Evolutionary conservation across 1,140 invertebrate species (phyloP), one percentile per base, ranked within the genome.

Genomic region (Drosophila subobscura): DNA sequence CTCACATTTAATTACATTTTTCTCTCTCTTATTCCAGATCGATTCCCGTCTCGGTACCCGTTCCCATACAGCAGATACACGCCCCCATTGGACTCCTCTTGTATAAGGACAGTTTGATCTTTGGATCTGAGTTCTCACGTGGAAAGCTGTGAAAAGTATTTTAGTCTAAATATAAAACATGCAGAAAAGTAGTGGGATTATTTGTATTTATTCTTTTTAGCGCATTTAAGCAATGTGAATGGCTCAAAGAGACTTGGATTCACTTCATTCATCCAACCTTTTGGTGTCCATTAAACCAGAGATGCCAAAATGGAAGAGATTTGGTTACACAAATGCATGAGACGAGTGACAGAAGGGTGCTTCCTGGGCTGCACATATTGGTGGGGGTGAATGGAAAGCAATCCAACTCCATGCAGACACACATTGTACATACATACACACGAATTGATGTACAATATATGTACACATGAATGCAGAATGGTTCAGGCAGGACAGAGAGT

Each of bases 1-100:
- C 80, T 84, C 79, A 72, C 71, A 73, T 77, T 84, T 84, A 84
- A 84, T 85, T 79, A 79, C 77, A 65, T 78, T 84, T 65, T 64
- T 29, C 1, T 12, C 3, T 12, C 29, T 33, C 29, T 12, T 12
- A 4, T 70, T 73, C 27, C 61, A 64, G 58, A 57, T 70, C 57
- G 60, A 47, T 46, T 46, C n/a, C 58, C n/a, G 37, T 47, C 33
- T 12, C 5, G 20, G n/a, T 25, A 12, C 37, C 22, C 10, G 14
- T 14, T 8, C 33, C n/a, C 37, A 25, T 51, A n/a, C n/a, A n/a
- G n/a, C n/a, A n/a, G n/a, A n/a, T n/a, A 40, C 77, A 80, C 77
- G 77, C 77, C 77, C 58, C 46, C 59, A 29, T 37, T 37, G 29
- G 46, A 33, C 41, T 42, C n/a, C 14, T 60, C 14, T 23, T 4